phyloP scores from a whole-genome alignment of 2,888 invertebrate genomes.

The Oscheius myriophilus region DNA sequence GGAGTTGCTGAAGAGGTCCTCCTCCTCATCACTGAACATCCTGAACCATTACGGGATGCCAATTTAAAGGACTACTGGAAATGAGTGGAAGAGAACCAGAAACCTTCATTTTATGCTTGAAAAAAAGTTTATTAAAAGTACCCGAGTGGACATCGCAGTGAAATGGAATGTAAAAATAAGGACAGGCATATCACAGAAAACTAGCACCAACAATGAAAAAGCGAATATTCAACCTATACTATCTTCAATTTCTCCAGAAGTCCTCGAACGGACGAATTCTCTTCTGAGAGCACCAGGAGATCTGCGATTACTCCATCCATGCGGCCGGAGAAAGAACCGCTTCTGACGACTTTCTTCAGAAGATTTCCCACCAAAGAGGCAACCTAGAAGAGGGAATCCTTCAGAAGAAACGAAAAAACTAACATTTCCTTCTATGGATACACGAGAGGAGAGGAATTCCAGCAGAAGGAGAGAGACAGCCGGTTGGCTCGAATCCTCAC shows the following conservation, averaged over 20 bases:
- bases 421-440: slow-evolving; percentile 14
- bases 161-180: slow-evolving; percentile 6
- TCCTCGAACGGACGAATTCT: not conserved
- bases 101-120: not conserved
- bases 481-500: slow-evolving; percentile 7
- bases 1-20: slow-evolving; percentile 1
- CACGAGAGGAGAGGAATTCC: slow-evolving; percentile 19
- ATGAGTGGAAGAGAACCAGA: not conserved
- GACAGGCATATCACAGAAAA: not conserved
- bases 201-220: slow-evolving; percentile 8
- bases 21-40: slow-evolving; percentile 24
- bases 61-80: not conserved
- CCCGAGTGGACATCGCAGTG: slow-evolving; percentile 7
- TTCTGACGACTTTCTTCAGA: slow-evolving; percentile 14
- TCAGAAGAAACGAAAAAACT: not conserved
- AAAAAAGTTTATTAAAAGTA: slow-evolving; percentile 1
- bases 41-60: not conserved
- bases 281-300: not conserved
- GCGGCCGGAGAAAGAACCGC: slow-evolving; percentile 11
- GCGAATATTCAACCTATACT: not conserved
- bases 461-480: not conserved
- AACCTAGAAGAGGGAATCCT: slow-evolving; percentile 3
- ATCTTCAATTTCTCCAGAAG: slow-evolving; percentile 10
- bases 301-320: slow-evolving; percentile 18
- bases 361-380: slow-evolving; percentile 23